Conservation (phyloP, 2,113 vertebrate species). For the Apteryx mantelli region DNA sequence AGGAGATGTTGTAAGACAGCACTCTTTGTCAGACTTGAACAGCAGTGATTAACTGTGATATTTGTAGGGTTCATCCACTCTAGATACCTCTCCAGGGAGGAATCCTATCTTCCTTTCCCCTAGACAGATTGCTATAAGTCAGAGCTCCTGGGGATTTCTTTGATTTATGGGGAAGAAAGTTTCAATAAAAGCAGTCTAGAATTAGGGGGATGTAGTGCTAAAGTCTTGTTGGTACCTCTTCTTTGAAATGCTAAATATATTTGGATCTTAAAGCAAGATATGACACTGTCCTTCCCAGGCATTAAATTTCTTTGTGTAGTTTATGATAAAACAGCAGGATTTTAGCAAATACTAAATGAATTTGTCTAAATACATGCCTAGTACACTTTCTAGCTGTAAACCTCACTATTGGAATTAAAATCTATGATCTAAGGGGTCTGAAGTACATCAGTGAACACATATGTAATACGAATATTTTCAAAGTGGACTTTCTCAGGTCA, state of each 20-base stretch:
- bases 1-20: not conserved
- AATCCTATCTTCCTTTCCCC: not conserved
- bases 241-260: constrained; percentile 14
- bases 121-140: constrained; percentile 23
- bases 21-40: constrained; percentile 3
- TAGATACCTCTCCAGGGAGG: not conserved
- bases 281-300: not conserved
- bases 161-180: constrained; percentile 11
- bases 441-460: not conserved
- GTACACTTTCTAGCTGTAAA: not conserved
- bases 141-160: constrained; percentile 19
- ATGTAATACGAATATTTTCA: not conserved
- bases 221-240: not conserved
- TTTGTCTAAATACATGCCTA: not conserved
- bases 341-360: not conserved
- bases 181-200: not conserved
- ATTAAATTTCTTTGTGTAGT: not conserved
- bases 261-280: not conserved
- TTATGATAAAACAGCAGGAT: not conserved
- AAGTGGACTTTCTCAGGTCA: not conserved
- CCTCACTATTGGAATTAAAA: not conserved
- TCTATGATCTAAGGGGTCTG: not conserved
- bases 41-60: constrained; percentile 8
- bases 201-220: not conserved
- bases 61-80: constrained; percentile 6